Evolutionary conservation across 2,113 vertebrate species (phyloP).

Genomic region (Crotophaga sulcirostris): DNA sequence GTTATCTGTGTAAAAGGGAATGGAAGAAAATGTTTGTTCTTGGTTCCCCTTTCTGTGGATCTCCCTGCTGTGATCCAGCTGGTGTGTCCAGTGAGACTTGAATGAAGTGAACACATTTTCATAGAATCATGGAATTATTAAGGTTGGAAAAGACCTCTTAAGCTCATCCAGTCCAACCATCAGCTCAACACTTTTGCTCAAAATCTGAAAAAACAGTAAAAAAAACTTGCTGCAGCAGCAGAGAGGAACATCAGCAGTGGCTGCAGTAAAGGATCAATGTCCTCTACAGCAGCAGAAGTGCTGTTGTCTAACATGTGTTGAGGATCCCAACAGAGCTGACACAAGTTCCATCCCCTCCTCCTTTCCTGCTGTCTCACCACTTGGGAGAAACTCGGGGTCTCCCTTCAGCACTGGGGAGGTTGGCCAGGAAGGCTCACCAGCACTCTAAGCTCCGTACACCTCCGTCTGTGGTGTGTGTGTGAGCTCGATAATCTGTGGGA

Average conservation of each 20-base stretch:
- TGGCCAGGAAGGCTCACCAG: not conserved
- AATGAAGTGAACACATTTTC: accelerated
- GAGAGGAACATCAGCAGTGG: no score
- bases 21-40: not conserved
- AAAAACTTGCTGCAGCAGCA: not conserved
- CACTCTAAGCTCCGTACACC: not conserved
- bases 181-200: not conserved
- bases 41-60: not conserved
- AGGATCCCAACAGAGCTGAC: not conserved
- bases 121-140: no score
- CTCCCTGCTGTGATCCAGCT: not conserved
- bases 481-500: no score
- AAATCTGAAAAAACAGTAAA: no score
- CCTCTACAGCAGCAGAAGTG: not conserved
- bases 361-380: not conserved
- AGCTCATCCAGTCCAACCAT: no score
- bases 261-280: no score
- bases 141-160: no score
- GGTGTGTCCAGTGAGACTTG: not conserved
- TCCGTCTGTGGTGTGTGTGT: no score
- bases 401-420: accelerated
- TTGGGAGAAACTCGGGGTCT: not conserved
- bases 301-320: not conserved
- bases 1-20: not conserved
- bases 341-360: not conserved